These are phyloP conservation scores for Glomeris marginata DNA, from an alignment of 2,888 invertebrate genomes.

Conservation along the genomic window DNA sequence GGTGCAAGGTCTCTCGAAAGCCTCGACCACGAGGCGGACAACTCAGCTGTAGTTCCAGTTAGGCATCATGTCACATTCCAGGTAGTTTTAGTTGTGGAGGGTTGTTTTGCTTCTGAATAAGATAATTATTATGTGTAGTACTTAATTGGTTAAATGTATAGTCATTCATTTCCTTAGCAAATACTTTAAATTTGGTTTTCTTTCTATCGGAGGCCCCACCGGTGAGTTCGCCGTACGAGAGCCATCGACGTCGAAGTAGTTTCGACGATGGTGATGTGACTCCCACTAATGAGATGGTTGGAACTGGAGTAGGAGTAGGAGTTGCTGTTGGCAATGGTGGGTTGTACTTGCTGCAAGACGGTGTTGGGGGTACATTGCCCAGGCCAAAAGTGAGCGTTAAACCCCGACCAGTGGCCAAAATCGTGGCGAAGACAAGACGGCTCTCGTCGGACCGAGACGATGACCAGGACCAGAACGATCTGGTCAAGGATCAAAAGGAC, in stretches of 20 bases:
- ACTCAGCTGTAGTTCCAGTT: neutral
- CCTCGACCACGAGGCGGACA: conserved; percentile 12
- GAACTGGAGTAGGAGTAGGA: neutral
- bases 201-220: neutral
- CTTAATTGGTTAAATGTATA: no score
- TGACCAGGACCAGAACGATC: conserved; percentile 3
- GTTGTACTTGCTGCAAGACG: conserved; percentile 37
- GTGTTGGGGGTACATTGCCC: conserved; percentile 60
- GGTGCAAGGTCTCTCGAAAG: conserved; percentile 16
- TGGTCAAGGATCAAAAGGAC: conserved; percentile 13
- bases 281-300: conserved; percentile 54
- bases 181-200: no score
- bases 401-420: conserved; percentile 67
- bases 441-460: conserved; percentile 4
- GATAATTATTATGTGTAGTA: no score
- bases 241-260: conserved; percentile 49
- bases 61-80: no score
- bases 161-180: no score
- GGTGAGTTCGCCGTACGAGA: neutral
- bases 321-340: conserved; percentile 13
- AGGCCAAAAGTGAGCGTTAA: conserved; percentile 65
- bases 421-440: conserved; percentile 27
- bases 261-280: conserved; percentile 85
- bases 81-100: no score
- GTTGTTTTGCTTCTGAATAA: no score